Percentiles rank a stretch among this genome's conserved stretches.
These are phyloP conservation scores for Mus pahari DNA, from an alignment of 2,113 vertebrate genomes.

Conservation along the genomic window DNA sequence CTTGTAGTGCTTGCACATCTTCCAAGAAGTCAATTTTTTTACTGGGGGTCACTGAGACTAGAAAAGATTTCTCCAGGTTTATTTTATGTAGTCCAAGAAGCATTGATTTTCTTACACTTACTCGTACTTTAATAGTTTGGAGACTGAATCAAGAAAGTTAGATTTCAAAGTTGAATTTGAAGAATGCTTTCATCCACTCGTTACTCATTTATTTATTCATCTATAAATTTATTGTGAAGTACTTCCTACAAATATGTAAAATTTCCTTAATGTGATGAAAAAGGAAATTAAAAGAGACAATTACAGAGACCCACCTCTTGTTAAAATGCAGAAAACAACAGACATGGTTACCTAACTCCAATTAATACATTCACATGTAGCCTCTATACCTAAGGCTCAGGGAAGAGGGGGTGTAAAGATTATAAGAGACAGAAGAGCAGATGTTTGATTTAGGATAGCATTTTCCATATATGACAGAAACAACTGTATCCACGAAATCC, in stretches of 20 bases:
- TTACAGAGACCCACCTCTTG: not conserved
- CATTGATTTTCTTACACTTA: not conserved
- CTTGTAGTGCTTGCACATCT: slow-evolving; percentile 79
- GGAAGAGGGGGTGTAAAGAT: not conserved
- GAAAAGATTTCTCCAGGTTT: slow-evolving; percentile 66
- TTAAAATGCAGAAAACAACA: not conserved
- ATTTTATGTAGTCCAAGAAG: slow-evolving; percentile 43
- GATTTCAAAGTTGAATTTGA: slow-evolving; percentile 16
- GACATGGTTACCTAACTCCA: not conserved
- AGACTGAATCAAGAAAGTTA: not conserved
- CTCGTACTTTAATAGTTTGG: not conserved
- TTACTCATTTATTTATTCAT: not conserved
- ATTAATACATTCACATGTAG: not conserved
- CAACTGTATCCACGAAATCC: no score
- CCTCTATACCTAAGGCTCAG: not conserved
- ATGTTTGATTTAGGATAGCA: no score
- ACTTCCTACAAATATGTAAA: not conserved
- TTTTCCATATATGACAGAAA: not conserved
- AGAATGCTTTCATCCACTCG: not conserved
- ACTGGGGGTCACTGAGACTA: slow-evolving; percentile 51
- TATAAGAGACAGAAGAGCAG: not conserved
- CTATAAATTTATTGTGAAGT: not conserved
- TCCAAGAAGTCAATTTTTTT: slow-evolving; percentile 72
- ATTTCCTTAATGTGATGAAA: not conserved
- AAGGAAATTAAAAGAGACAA: not conserved